Evolutionary conservation across 2,888 invertebrate species (phyloP).

Genomic region (Sesia bembeciformis): DNA sequence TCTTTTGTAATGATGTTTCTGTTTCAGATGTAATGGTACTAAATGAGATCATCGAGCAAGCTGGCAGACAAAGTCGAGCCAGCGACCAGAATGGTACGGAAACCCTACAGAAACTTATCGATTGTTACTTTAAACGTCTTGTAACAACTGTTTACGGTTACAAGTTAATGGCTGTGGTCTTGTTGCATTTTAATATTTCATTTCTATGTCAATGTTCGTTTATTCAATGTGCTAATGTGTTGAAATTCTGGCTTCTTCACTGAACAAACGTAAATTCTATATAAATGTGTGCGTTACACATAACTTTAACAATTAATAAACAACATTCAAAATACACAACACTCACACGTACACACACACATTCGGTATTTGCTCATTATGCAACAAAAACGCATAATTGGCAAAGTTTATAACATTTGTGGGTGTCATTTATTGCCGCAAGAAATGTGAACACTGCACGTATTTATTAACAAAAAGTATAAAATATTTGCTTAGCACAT

Average conservation of each 20-base stretch:
- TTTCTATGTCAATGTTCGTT: slow-evolving; percentile 25
- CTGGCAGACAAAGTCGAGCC: slow-evolving; percentile 88
- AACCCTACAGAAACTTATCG: slow-evolving; percentile 9
- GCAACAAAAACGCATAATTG: slow-evolving; percentile 66
- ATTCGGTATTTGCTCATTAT: slow-evolving; percentile 70
- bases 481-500: too few species aligned
- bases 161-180: slow-evolving; percentile 7
- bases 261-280: not conserved
- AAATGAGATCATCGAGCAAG: slow-evolving; percentile 97
- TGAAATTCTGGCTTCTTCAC: not conserved
- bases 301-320: not conserved
- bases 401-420: slow-evolving; percentile 47
- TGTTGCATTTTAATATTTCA: slow-evolving; percentile 7
- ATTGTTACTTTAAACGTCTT: not conserved
- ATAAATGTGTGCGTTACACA: not conserved
- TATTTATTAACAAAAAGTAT: too few species aligned
- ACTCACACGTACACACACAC: slow-evolving; percentile 39
- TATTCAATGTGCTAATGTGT: slow-evolving; percentile 23
- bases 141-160: slow-evolving; percentile 2
- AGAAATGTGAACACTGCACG: not conserved
- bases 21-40: slow-evolving; percentile 95
- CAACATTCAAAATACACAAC: slow-evolving; percentile 20
- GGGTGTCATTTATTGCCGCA: slow-evolving; percentile 62
- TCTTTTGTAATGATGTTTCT: not conserved
- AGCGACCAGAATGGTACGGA: slow-evolving; percentile 91